Percentiles rank a stretch among this genome's conserved stretches.
Evolutionary conservation across 2,113 vertebrate species (phyloP).

Genomic region (Falco punctatus): DNA sequence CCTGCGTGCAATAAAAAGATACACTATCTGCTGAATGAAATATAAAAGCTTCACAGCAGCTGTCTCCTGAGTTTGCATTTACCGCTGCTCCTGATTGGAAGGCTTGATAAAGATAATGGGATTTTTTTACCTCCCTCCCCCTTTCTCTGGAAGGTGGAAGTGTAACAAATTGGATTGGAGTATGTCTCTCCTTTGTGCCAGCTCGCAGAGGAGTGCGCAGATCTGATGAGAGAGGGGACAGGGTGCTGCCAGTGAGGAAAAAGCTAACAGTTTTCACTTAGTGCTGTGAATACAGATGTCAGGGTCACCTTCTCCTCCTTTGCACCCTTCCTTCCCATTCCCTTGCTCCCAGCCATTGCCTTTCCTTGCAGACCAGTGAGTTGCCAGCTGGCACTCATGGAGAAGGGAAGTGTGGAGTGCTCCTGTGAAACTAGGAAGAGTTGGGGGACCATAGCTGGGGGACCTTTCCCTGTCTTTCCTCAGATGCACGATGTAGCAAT

Average conservation of each 20-base stretch:
- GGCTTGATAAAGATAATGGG: constrained; percentile 88
- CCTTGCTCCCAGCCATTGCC: neutral
- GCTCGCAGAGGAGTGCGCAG: constrained; percentile 46
- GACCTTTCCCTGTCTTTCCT: neutral
- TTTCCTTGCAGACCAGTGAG: neutral
- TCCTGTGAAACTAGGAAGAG: neutral
- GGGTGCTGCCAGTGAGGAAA: constrained; percentile 19
- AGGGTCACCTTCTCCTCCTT: constrained; percentile 49
- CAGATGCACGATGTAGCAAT: neutral
- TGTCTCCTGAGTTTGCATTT: constrained; percentile 82
- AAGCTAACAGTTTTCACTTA: neutral
- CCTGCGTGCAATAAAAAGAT: constrained; percentile 77
- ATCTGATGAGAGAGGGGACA: constrained; percentile 42
- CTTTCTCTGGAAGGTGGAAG: constrained; percentile 70
- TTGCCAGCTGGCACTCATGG: neutral
- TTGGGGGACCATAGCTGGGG: neutral
- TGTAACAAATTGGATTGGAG: constrained; percentile 80
- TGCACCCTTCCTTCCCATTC: neutral
- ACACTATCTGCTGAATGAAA: constrained; percentile 79
- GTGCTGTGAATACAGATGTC: neutral
- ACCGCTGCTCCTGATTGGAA: constrained; percentile 74
- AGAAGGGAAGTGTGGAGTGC: neutral
- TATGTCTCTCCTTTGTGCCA: constrained; percentile 78
- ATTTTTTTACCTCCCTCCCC: constrained; percentile 77
- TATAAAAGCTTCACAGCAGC: constrained; percentile 80